phyloP scores from a whole-genome alignment of 2,797 vertebrate genomes.

The Poeciliopsis infans region DNA sequence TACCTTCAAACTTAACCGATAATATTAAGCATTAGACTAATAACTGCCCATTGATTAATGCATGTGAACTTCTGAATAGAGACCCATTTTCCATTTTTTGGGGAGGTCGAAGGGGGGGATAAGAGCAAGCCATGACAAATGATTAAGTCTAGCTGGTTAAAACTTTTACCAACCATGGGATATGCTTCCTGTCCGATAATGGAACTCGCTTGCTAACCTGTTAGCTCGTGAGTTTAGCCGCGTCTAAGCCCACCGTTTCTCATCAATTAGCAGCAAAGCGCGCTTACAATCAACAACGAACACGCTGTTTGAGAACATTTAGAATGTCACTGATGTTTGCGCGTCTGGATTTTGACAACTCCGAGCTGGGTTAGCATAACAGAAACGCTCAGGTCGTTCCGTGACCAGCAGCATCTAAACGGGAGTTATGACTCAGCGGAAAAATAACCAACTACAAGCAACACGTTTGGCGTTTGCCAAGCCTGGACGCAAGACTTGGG shows the following conservation, averaged over 20 bases:
- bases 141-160: not conserved
- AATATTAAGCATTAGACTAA: not conserved
- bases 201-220: not conserved
- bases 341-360: not conserved
- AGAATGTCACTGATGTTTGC: not conserved
- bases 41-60: not conserved
- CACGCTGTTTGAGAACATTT: not conserved
- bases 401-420: not conserved
- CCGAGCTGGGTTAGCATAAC: not conserved
- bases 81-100: not conserved
- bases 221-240: not conserved
- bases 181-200: conserved; percentile 26
- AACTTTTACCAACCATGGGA: not conserved
- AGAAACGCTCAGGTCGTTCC: not conserved
- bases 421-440: too few species aligned
- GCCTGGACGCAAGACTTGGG: not conserved
- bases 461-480: not conserved
- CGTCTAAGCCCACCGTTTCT: not conserved
- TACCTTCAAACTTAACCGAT: not conserved
- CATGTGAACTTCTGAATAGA: not conserved
- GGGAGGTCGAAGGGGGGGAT: rapidly evolving
- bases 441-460: not conserved
- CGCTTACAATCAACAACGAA: not conserved
- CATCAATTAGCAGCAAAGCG: not conserved
- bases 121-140: not conserved